Evolutionary conservation across 1,140 invertebrate genomes (phyloP).

Genomic region (Nilaparvata lugens): DNA sequence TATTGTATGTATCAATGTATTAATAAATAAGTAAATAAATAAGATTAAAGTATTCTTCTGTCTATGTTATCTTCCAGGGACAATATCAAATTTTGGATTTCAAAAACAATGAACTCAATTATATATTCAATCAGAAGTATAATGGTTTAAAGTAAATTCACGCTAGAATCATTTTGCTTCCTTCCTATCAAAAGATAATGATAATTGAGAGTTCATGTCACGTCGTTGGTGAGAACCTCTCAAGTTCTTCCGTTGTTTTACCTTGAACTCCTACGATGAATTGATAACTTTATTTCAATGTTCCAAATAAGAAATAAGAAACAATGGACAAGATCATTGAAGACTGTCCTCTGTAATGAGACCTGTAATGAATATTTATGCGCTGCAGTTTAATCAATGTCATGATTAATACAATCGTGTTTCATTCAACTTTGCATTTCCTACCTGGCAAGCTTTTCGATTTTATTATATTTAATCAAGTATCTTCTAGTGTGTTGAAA

Average conservation of each 20-base stretch:
- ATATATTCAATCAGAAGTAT: no score
- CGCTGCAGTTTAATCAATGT: background rate
- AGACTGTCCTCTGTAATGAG: background rate
- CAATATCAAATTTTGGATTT: no score
- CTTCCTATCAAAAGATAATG: background rate
- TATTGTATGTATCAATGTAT: no score
- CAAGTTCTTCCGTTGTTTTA: background rate
- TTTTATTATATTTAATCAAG: no score
- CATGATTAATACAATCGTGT: background rate
- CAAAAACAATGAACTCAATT: no score
- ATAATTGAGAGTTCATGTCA: background rate
- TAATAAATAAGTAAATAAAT: no score
- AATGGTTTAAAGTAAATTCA: no score
- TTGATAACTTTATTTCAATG: background rate
- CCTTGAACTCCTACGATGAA: background rate
- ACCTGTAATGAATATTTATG: conserved; percentile 1
- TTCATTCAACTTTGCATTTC: background rate
- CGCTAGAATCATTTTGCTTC: background rate
- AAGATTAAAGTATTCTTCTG: no score
- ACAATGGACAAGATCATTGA: background rate
- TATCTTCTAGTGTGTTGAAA: no score
- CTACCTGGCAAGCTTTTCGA: background rate
- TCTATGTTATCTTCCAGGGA: no score
- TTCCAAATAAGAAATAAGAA: conserved; percentile 1
- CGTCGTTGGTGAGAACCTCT: background rate